phyloP scores from a whole-genome alignment of 2,888 invertebrate genomes.

The Cephus pulcher region DNA sequence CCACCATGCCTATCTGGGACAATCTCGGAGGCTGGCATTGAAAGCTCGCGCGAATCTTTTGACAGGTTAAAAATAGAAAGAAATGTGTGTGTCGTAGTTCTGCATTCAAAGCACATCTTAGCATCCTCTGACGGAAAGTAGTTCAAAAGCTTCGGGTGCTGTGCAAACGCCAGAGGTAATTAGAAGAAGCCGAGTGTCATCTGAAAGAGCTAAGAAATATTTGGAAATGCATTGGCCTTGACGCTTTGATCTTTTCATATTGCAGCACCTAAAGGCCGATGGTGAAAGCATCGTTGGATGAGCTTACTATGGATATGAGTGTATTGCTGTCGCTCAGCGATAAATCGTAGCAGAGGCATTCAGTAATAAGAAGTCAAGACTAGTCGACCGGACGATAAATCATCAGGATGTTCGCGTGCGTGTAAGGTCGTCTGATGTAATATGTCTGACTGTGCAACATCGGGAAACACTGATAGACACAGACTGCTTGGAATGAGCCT shows the following conservation, averaged over 20 bases:
- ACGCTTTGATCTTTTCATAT: conserved; percentile 1
- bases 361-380: neutral
- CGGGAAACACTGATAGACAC: neutral
- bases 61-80: conserved; percentile 56
- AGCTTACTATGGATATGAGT: neutral
- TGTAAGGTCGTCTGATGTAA: neutral
- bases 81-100: conserved; percentile 20
- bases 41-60: conserved; percentile 45
- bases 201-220: conserved; percentile 6
- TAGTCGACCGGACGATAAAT: neutral
- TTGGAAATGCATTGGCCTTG: conserved; percentile 23
- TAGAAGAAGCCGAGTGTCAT: conserved; percentile 15
- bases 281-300: neutral
- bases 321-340: neutral
- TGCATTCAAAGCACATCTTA: conserved; percentile 24
- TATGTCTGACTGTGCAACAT: neutral
- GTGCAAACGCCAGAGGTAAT: conserved; percentile 46
- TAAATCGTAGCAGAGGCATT: neutral
- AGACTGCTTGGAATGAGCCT: neutral
- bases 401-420: neutral
- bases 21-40: conserved; percentile 41
- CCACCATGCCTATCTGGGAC: conserved; percentile 39
- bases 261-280: no score
- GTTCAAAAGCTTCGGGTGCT: conserved; percentile 14
- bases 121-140: conserved; percentile 10